These are phyloP conservation scores for Myripristis murdjan DNA, from an alignment of 2,797 vertebrate species.

Conservation along the genomic window DNA sequence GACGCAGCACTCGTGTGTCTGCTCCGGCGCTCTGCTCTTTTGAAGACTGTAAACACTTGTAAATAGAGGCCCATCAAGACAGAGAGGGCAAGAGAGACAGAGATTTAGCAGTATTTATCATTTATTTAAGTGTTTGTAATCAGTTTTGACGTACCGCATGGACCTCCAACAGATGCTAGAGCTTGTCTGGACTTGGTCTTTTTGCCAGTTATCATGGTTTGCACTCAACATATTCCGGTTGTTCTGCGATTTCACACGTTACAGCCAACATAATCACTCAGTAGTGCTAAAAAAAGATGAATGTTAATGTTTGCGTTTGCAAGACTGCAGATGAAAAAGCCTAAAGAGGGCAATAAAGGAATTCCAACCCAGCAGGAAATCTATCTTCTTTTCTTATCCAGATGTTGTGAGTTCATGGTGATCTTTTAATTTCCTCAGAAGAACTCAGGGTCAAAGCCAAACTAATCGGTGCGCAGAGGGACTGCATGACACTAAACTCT, in stretches of 20 bases:
- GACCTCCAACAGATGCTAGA: background rate
- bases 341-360: slow-evolving; percentile 39
- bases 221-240: background rate
- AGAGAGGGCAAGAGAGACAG: background rate
- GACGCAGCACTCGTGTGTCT: slow-evolving; percentile 15
- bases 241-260: background rate
- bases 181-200: too few species aligned
- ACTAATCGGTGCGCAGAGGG: slow-evolving; percentile 16
- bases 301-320: slow-evolving; percentile 44
- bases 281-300: slow-evolving; percentile 28
- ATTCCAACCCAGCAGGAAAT: slow-evolving; percentile 54
- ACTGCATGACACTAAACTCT: slow-evolving; percentile 5
- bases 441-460: slow-evolving; percentile 13
- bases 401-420: slow-evolving; percentile 13
- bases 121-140: slow-evolving; percentile 51
- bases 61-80: background rate
- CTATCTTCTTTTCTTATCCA: slow-evolving; percentile 11
- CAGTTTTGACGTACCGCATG: slow-evolving; percentile 1
- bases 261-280: slow-evolving; percentile 12
- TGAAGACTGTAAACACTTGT: slow-evolving; percentile 18
- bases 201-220: background rate
- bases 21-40: background rate
- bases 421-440: slow-evolving; percentile 69
- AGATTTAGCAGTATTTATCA: slow-evolving; percentile 43
- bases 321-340: slow-evolving; percentile 15